These are phyloP conservation scores for Gymnosoma rotundatum DNA, from an alignment of 2,888 invertebrate species.

Conservation along the genomic window DNA sequence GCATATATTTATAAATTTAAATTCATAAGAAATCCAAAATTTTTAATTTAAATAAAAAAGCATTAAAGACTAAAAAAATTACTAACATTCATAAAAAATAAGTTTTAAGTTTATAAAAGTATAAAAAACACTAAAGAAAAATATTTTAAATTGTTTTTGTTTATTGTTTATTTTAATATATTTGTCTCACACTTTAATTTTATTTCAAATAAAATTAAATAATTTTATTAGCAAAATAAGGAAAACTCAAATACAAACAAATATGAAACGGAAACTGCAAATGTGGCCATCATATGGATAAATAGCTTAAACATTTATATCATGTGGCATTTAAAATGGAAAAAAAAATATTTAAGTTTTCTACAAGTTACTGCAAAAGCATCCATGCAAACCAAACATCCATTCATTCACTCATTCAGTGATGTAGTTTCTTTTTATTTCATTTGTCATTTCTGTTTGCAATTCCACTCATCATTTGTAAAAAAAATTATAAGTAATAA, in stretches of 20 bases:
- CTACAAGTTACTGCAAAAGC: background rate
- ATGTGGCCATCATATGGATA: conserved; percentile 64
- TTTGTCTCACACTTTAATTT: conserved; percentile 34
- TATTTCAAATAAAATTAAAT: background rate
- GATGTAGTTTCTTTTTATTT: conserved; percentile 14
- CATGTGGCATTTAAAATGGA: conserved; percentile 15
- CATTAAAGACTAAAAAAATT: background rate
- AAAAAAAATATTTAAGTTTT: conserved; percentile 28
- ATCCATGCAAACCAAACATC: conserved; percentile 38
- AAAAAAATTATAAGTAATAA: conserved; percentile 17
- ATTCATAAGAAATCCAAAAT: background rate
- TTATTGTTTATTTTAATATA: no score
- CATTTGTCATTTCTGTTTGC: conserved; percentile 4
- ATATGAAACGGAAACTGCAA: conserved; percentile 45
- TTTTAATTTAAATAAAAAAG: background rate
- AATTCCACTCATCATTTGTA: conserved; percentile 8
- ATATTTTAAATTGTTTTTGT: background rate
- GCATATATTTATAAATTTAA: conserved; percentile 4
- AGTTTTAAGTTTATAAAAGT: background rate
- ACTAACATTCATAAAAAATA: background rate
- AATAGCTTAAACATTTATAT: conserved; percentile 39
- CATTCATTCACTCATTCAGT: conserved; percentile 8
- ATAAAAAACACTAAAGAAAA: background rate
- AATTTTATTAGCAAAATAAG: conserved; percentile 22
- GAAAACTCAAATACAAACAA: conserved; percentile 4